These are phyloP conservation scores for Drosophila greeni DNA, from an alignment of 2,888 invertebrate species.

Conservation along the genomic window DNA sequence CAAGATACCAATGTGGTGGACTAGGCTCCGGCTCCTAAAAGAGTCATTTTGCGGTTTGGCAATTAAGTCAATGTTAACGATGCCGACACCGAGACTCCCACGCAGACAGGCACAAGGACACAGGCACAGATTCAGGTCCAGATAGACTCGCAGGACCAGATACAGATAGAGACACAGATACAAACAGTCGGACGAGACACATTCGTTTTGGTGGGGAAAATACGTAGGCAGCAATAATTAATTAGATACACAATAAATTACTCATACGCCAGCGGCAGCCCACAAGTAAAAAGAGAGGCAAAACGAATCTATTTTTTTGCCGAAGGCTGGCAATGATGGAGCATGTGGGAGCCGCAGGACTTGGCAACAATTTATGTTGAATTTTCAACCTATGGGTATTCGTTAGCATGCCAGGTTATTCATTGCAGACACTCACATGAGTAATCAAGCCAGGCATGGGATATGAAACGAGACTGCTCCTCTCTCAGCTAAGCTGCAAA, in stretches of 20 bases:
- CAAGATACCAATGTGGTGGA: constrained; percentile 21
- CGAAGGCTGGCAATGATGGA: constrained; percentile 21
- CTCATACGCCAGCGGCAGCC: constrained; percentile 59
- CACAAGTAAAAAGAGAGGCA: constrained; percentile 24
- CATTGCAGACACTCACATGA: constrained; percentile 7
- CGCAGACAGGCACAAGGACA: constrained; percentile 6
- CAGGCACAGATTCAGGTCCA: constrained; percentile 16
- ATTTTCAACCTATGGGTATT: constrained; percentile 19
- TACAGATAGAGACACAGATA: constrained; percentile 20
- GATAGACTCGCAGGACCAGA: not conserved
- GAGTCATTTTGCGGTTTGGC: constrained; percentile 52
- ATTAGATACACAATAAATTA: constrained; percentile 69
- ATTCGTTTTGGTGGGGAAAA: constrained; percentile 40
- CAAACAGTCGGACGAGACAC: constrained; percentile 23
- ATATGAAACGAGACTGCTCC: not conserved
- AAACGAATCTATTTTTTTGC: constrained; percentile 22
- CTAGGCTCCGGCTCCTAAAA: constrained; percentile 44
- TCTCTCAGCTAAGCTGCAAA: not conserved
- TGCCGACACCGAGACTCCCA: constrained; percentile 31
- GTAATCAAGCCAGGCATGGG: constrained; percentile 1
- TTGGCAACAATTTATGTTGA: constrained; percentile 29
- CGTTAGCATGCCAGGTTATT: constrained; percentile 6
- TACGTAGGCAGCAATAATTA: constrained; percentile 67
- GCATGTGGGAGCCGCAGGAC: constrained; percentile 9
- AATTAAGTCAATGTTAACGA: constrained; percentile 53